Conservation (phyloP, 2,888 invertebrate genomes). For the Pocota personata region DNA sequence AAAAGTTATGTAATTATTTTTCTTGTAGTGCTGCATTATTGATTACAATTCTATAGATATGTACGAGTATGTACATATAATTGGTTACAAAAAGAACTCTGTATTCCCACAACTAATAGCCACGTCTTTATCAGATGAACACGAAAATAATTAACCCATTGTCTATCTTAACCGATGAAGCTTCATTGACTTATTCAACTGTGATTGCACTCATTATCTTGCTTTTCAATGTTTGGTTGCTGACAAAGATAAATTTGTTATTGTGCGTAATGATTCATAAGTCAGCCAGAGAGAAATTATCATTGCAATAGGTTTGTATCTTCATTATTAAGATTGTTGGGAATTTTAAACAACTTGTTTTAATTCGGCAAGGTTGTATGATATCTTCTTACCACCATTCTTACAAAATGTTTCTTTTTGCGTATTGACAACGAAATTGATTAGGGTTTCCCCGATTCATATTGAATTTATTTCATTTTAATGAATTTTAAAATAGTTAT, state of each 20-base stretch:
- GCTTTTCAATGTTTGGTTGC: not conserved
- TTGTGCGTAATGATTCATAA: not conserved
- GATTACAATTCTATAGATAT: too few relatives aligned
- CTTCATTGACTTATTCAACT: not conserved
- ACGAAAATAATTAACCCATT: not conserved
- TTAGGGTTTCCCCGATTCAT: too few relatives aligned
- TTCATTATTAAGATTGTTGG: not conserved
- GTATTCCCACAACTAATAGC: not conserved
- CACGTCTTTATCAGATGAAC: not conserved
- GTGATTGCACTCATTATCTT: not conserved
- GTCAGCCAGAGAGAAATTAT: not conserved
- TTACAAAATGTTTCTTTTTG: too few relatives aligned
- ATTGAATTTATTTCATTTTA: too few relatives aligned
- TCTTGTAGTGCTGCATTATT: too few relatives aligned
- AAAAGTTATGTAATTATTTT: too few relatives aligned
- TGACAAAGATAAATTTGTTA: not conserved
- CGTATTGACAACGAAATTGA: too few relatives aligned
- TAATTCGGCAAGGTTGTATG: too few relatives aligned
- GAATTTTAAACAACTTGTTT: not conserved
- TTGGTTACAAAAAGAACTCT: not conserved
- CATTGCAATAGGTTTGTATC: not conserved
- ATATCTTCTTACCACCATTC: too few relatives aligned
- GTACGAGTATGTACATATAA: not conserved
- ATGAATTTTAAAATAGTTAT: too few relatives aligned
- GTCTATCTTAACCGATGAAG: not conserved